These are phyloP conservation scores for Sialis lutaria DNA, from an alignment of 2,888 invertebrate species.

Conservation along the genomic window DNA sequence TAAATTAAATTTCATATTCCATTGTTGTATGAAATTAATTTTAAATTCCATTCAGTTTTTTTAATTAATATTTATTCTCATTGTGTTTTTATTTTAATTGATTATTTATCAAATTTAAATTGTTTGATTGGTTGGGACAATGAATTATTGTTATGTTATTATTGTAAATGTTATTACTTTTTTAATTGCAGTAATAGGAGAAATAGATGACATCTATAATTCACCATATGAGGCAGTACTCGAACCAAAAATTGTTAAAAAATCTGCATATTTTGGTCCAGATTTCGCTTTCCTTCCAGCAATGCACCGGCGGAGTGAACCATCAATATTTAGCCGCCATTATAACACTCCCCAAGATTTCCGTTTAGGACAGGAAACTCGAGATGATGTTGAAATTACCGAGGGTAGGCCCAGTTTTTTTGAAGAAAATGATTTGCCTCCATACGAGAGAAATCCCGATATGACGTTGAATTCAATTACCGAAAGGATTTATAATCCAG, in stretches of 20 bases:
- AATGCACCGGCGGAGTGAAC: conserved; percentile 18
- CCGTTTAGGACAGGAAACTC: conserved; percentile 25
- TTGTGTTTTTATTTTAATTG: too few relatives aligned
- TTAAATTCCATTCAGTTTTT: too few relatives aligned
- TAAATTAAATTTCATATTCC: too few relatives aligned
- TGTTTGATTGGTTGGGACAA: too few relatives aligned
- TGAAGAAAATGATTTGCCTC: background rate
- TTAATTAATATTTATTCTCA: too few relatives aligned
- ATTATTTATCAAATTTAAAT: too few relatives aligned
- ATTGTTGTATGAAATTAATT: too few relatives aligned
- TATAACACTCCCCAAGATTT: conserved; percentile 31
- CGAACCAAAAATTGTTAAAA: background rate
- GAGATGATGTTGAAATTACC: conserved; percentile 17
- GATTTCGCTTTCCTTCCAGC: conserved; percentile 12
- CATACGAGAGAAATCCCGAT: conserved; percentile 5
- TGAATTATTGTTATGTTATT: too few relatives aligned
- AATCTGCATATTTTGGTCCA: background rate
- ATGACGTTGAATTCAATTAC: conserved; percentile 2
- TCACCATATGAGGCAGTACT: background rate
- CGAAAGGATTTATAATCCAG: background rate
- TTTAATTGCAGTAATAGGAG: background rate
- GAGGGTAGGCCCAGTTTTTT: conserved; percentile 5
- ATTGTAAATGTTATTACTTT: background rate
- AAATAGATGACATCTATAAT: background rate
- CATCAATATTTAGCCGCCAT: conserved; percentile 16